Conservation (phyloP, 2,113 vertebrate species). For the Pseudonaja textilis region DNA sequence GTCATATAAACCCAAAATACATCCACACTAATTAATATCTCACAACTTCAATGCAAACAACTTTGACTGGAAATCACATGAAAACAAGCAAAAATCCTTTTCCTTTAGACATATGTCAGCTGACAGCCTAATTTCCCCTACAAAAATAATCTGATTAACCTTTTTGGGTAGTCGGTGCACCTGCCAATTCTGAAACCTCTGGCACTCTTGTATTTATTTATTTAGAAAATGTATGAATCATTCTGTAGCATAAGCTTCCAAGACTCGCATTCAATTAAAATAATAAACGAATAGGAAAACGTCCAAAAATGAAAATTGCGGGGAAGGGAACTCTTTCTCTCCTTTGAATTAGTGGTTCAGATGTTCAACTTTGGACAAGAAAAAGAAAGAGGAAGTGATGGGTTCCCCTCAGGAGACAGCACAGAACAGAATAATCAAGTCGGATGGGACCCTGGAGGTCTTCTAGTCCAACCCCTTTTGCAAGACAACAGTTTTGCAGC, state of each 20-base stretch:
- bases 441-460: no score
- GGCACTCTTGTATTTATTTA: neutral
- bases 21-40: neutral
- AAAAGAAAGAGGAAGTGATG: no score
- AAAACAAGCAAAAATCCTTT: neutral
- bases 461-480: no score
- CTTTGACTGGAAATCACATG: neutral
- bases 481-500: neutral
- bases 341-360: neutral
- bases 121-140: neutral
- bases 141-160: neutral
- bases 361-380: neutral
- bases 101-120: neutral
- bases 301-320: neutral
- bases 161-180: neutral
- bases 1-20: neutral
- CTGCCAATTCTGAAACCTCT: neutral
- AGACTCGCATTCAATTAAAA: neutral
- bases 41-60: neutral
- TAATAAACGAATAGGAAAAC: neutral
- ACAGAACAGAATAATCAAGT: no score
- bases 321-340: neutral
- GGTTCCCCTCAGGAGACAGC: no score
- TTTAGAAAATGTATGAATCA: neutral
- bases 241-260: neutral